Evolutionary conservation across 2,888 invertebrate species (phyloP).

Genomic region (Sphaeridia pumilis): DNA sequence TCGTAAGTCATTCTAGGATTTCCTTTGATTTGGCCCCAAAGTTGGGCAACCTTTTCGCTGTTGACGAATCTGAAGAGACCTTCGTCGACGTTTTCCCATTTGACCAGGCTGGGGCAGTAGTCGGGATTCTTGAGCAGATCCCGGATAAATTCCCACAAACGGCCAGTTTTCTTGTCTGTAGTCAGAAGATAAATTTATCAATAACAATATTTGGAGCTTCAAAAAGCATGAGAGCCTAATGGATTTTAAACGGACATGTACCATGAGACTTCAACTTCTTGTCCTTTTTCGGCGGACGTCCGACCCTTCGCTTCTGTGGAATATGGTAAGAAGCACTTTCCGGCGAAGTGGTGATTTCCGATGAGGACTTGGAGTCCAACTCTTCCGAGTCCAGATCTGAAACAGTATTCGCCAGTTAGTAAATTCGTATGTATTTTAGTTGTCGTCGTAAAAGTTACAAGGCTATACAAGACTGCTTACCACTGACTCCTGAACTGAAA

Average conservation of each 20-base stretch:
- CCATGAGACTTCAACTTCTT: constrained; percentile 34
- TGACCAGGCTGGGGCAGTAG: constrained; percentile 68
- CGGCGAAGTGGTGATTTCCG: constrained; percentile 26
- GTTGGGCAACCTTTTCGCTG: constrained; percentile 69
- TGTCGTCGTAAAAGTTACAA: too few species aligned
- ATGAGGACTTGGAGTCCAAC: constrained; percentile 31
- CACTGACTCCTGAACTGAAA: too few species aligned
- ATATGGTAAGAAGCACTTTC: constrained; percentile 16
- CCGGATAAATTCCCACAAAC: constrained; percentile 72
- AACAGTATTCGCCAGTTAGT: too few species aligned
- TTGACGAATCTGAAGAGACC: constrained; percentile 80
- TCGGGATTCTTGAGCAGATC: constrained; percentile 62
- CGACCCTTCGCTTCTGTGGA: constrained; percentile 35
- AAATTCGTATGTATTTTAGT: too few species aligned
- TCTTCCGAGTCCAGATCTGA: constrained; percentile 33
- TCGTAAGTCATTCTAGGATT: constrained; percentile 86
- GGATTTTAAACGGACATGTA: constrained; percentile 4
- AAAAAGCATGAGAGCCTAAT: neutral
- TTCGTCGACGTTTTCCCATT: constrained; percentile 73
- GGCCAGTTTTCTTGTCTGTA: constrained; percentile 41
- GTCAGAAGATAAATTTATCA: neutral
- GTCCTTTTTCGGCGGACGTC: constrained; percentile 35
- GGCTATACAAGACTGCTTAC: too few species aligned
- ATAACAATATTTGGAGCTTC: neutral
- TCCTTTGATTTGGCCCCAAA: constrained; percentile 76